phyloP scores from a whole-genome alignment of 2,888 invertebrate species.

The Cerceris rybyensis region DNA sequence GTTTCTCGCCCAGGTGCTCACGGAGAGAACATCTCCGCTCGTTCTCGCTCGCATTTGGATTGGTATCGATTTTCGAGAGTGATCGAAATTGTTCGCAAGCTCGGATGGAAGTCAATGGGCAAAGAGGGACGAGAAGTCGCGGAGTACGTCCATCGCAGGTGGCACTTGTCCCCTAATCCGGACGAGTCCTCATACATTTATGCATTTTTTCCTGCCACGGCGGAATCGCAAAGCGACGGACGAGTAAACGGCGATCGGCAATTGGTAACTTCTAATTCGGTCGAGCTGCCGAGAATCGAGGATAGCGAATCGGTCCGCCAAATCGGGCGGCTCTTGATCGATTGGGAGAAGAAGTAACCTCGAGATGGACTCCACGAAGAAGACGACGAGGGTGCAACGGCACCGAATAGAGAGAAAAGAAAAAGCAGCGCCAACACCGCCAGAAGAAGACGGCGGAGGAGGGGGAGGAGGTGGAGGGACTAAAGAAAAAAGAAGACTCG shows the following conservation, averaged over 20 bases:
- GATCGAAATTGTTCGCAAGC: not conserved
- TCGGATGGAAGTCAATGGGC: conserved; percentile 18
- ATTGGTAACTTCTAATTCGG: conserved; percentile 24
- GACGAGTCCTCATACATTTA: conserved; percentile 41
- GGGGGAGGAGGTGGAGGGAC: not conserved
- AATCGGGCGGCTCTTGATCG: conserved; percentile 19
- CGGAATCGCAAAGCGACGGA: not conserved
- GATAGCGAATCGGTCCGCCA: conserved; percentile 9
- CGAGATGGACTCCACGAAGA: not conserved
- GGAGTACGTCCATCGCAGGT: not conserved
- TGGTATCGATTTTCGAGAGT: too few relatives aligned
- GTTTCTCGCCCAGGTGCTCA: not conserved
- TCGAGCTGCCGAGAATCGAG: not conserved
- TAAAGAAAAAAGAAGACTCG: conserved; percentile 23
- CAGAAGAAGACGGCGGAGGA: not conserved
- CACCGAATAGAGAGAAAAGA: not conserved
- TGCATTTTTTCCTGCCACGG: conserved; percentile 26
- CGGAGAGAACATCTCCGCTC: not conserved
- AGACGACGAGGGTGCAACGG: not conserved
- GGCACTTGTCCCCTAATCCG: conserved; percentile 24
- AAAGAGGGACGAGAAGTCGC: not conserved
- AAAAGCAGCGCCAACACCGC: not conserved
- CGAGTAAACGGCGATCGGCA: not conserved
- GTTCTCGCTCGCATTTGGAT: not conserved
- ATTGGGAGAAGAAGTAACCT: not conserved